Conservation (phyloP, 2,797 vertebrate genomes). For the Danio aesculapii region DNA sequence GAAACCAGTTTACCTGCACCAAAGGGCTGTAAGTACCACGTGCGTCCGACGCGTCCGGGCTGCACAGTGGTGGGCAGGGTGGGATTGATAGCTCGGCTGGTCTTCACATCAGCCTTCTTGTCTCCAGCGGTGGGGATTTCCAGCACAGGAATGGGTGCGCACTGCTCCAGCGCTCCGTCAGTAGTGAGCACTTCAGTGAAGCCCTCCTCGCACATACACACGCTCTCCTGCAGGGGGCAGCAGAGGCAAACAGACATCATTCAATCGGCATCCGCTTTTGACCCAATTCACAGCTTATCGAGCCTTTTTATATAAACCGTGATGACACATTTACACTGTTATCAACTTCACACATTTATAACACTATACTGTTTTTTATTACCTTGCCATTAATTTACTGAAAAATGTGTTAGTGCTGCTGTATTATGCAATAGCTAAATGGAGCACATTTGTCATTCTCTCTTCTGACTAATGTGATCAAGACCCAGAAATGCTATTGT, state of each 20-base stretch:
- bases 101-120: slow-evolving; percentile 93
- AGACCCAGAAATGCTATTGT: too few relatives aligned
- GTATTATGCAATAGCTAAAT: too few relatives aligned
- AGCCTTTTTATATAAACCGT: too few relatives aligned
- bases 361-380: too few relatives aligned
- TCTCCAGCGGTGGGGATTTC: slow-evolving; percentile 90
- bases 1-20: slow-evolving; percentile 85
- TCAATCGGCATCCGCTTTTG: not conserved
- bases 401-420: too few relatives aligned
- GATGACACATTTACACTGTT: too few relatives aligned
- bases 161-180: slow-evolving; percentile 89
- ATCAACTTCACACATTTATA: too few relatives aligned
- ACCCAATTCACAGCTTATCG: not conserved
- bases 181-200: slow-evolving; percentile 93
- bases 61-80: slow-evolving; percentile 84
- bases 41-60: slow-evolving; percentile 86
- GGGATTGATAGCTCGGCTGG: slow-evolving; percentile 92
- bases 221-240: slow-evolving; percentile 83
- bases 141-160: slow-evolving; percentile 91
- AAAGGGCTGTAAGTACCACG: slow-evolving; percentile 98
- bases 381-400: too few relatives aligned
- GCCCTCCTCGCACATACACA: slow-evolving; percentile 92
- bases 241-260: not conserved
- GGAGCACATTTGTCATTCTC: too few relatives aligned
- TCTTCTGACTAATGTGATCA: too few relatives aligned